Percentiles rank a stretch among this genome's conserved stretches.
Evolutionary conservation across 2,113 vertebrate species (phyloP).

Genomic region (Anser brachyrhynchus): DNA sequence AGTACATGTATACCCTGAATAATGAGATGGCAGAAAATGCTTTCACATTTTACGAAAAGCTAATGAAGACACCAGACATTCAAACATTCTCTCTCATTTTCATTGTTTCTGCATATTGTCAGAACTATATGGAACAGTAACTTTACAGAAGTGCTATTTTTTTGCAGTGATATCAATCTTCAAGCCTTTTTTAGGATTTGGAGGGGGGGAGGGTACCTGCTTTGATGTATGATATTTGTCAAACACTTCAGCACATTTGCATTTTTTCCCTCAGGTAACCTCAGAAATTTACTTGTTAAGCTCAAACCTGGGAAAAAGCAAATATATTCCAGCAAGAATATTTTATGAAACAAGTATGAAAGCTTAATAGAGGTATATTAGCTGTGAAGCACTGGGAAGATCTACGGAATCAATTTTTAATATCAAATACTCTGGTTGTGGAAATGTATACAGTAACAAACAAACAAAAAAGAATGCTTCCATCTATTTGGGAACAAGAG

Average conservation of each 20-base stretch:
- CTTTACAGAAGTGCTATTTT: background rate
- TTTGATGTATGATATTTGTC: background rate
- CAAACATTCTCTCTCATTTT: background rate
- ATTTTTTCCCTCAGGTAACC: background rate
- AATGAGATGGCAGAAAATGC: background rate
- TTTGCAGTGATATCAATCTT: background rate
- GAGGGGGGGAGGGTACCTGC: background rate
- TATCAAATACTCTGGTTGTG: background rate
- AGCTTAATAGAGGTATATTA: background rate
- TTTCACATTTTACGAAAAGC: background rate
- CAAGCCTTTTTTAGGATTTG: background rate
- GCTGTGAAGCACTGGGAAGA: background rate
- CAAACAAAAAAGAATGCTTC: background rate
- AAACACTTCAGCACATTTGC: background rate
- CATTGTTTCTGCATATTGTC: background rate
- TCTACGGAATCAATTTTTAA: background rate
- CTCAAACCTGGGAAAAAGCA: background rate
- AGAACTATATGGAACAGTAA: background rate
- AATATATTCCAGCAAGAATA: background rate
- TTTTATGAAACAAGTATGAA: background rate
- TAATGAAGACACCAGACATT: background rate
- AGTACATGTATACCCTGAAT: background rate
- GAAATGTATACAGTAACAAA: background rate
- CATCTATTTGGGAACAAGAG: background rate
- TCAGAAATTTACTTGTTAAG: background rate